These are phyloP conservation scores for Phortica variegata DNA, from an alignment of 1,140 invertebrate species.

Conservation along the genomic window DNA sequence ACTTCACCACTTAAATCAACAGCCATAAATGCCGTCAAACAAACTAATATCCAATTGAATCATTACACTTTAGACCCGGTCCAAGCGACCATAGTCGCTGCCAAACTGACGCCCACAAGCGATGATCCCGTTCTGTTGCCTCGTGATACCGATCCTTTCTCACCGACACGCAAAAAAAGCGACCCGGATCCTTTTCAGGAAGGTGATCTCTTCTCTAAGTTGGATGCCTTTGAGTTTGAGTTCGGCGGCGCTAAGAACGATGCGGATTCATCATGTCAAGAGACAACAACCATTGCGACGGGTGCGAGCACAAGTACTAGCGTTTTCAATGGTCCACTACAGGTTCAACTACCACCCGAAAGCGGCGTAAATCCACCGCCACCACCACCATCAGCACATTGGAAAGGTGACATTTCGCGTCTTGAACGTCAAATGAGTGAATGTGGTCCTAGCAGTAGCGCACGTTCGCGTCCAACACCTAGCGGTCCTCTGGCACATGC, in stretches of 20 bases:
- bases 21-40: too few species aligned
- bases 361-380: slow-evolving; percentile 21
- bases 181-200: slow-evolving; percentile 71
- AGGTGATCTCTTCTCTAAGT: slow-evolving; percentile 60
- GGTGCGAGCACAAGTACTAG: slow-evolving; percentile 21
- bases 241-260: slow-evolving; percentile 31
- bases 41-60: slow-evolving; percentile 47
- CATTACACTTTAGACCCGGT: slow-evolving; percentile 45
- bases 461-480: slow-evolving; percentile 13
- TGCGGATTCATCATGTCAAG: not conserved
- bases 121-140: slow-evolving; percentile 48
- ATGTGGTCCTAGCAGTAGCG: not conserved
- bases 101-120: slow-evolving; percentile 16
- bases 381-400: slow-evolving; percentile 13
- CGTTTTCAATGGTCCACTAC: slow-evolving; percentile 64
- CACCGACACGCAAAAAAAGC: slow-evolving; percentile 56
- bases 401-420: slow-evolving; percentile 3
- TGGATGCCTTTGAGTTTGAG: slow-evolving; percentile 67
- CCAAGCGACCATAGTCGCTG: slow-evolving; percentile 8
- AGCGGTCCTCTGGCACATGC: slow-evolving; percentile 15
- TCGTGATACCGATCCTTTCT: slow-evolving; percentile 55
- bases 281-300: slow-evolving; percentile 3
- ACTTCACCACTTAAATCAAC: slow-evolving; percentile 16
- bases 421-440: not conserved
- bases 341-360: slow-evolving; percentile 69